A percentile compares a stretch with the other conserved stretches of the same genome.
These are phyloP conservation scores for Stomatorhinus ivindoensis DNA, from an alignment of 2,113 vertebrate species.

Conservation along the genomic window DNA sequence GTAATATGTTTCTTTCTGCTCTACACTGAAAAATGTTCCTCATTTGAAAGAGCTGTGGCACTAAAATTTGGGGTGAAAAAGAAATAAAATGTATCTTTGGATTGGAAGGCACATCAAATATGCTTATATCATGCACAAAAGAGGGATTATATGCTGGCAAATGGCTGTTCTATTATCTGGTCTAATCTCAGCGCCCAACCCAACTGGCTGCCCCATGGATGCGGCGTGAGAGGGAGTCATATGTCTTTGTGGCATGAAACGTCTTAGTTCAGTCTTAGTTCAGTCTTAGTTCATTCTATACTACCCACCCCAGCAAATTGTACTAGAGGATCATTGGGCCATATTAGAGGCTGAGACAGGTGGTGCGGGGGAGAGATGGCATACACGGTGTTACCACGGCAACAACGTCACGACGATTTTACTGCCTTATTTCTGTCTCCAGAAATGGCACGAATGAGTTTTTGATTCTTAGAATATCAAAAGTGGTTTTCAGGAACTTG, in stretches of 20 bases:
- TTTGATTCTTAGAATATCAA: neutral
- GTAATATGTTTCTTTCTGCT: neutral
- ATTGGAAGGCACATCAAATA: neutral
- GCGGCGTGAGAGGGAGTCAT: neutral
- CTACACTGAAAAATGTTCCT: neutral
- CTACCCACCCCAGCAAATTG: slow-evolving; percentile 8
- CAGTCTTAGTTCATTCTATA: too few species aligned
- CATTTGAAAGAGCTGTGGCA: neutral
- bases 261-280: neutral
- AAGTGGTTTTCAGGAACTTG: neutral
- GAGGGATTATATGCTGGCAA: neutral
- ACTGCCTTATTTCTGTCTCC: neutral
- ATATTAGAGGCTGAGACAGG: neutral
- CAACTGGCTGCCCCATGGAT: neutral
- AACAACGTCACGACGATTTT: neutral
- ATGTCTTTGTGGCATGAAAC: neutral
- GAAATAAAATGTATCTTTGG: neutral
- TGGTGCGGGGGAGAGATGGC: slow-evolving; percentile 16
- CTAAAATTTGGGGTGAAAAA: neutral
- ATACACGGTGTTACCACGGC: neutral
- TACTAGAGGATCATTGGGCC: neutral
- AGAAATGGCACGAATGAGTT: neutral
- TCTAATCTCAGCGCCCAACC: neutral
- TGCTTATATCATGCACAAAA: neutral
- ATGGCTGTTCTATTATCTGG: neutral